These are phyloP conservation scores for Glaucidium brasilianum DNA, from an alignment of 2,113 vertebrate genomes.

Conservation along the genomic window DNA sequence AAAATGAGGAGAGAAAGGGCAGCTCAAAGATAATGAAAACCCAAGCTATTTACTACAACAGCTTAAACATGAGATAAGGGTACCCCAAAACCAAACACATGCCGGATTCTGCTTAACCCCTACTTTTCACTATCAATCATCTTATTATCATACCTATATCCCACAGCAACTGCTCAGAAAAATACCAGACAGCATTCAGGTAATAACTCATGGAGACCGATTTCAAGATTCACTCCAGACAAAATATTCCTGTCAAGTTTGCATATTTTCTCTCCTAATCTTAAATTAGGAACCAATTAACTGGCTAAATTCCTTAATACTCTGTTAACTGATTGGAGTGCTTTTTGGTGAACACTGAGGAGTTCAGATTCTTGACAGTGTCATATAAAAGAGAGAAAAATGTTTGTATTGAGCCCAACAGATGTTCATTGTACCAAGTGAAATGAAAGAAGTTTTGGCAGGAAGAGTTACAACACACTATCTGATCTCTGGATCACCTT, in stretches of 20 bases:
- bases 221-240: neutral
- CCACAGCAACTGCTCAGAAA: neutral
- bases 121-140: neutral
- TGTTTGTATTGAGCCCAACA: neutral
- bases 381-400: neutral
- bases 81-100: neutral
- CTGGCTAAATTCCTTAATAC: neutral
- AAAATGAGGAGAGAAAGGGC: constrained; percentile 38
- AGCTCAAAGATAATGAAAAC: constrained; percentile 54
- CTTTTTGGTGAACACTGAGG: neutral
- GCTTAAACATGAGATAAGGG: constrained; percentile 27
- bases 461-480: neutral
- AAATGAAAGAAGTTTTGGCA: neutral
- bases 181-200: neutral
- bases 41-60: constrained; percentile 42
- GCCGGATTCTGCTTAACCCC: neutral
- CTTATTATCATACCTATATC: neutral
- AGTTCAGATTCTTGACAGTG: neutral
- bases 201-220: neutral
- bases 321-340: neutral
- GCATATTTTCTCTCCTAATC: neutral
- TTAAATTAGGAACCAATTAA: neutral
- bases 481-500: neutral
- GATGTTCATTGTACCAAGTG: neutral
- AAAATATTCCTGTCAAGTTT: neutral